phyloP scores from a whole-genome alignment of 2,113 vertebrate species.

The Prolemur simus region DNA sequence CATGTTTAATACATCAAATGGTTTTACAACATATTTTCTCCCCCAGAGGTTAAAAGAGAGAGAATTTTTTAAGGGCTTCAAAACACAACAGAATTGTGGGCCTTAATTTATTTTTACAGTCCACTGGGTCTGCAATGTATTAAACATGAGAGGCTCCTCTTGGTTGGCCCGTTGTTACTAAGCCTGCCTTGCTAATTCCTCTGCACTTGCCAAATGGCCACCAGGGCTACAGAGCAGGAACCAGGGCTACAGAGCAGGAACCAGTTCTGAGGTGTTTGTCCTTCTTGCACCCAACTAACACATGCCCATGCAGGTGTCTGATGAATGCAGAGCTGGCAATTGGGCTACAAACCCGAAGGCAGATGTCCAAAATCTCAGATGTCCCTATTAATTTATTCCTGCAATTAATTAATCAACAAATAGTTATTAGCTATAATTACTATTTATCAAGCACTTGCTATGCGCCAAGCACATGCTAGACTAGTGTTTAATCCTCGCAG shows the following conservation, averaged over 20 bases:
- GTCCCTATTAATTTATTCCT: not conserved
- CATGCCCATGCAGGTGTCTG: not conserved
- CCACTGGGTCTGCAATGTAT: not conserved
- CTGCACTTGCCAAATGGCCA: not conserved
- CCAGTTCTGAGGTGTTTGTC: not conserved
- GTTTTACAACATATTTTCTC: not conserved
- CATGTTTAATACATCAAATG: not conserved
- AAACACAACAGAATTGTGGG: not conserved
- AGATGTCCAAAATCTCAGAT: not conserved
- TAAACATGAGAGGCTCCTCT: not conserved
- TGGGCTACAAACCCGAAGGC: not conserved
- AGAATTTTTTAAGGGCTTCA: not conserved
- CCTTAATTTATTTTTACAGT: constrained; percentile 27
- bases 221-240: not conserved
- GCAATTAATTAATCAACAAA: not conserved
- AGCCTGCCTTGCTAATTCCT: not conserved
- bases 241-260: not conserved
- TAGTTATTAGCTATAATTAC: not conserved
- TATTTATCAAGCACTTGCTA: not conserved
- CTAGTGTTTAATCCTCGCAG: not conserved
- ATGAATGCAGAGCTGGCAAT: not conserved
- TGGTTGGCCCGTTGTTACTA: not conserved
- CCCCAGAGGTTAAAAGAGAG: not conserved
- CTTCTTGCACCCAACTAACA: not conserved
- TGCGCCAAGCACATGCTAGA: not conserved